These are phyloP conservation scores for Pantelozetes paolii DNA, from an alignment of 2,888 invertebrate genomes.

Conservation along the genomic window DNA sequence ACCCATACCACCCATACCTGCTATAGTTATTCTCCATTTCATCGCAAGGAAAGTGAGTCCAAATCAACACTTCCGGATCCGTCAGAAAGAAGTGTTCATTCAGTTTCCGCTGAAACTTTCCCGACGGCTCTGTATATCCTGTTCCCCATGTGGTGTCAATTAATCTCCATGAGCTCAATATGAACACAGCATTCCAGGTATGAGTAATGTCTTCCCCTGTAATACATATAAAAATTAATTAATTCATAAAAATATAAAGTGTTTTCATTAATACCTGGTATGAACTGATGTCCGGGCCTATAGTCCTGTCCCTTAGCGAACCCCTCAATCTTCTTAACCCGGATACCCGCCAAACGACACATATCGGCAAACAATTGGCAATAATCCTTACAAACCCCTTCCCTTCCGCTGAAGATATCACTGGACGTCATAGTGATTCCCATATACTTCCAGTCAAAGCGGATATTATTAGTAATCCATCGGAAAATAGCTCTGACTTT, in stretches of 20 bases:
- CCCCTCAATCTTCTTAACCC: slow-evolving; percentile 50
- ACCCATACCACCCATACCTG: slow-evolving; percentile 46
- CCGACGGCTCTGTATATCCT: slow-evolving; percentile 49
- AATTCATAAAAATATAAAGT: background rate
- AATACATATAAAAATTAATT: background rate
- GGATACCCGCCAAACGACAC: slow-evolving; percentile 49
- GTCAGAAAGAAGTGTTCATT: slow-evolving; percentile 51
- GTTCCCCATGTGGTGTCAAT: slow-evolving; percentile 51
- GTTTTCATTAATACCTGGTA: slow-evolving; percentile 44
- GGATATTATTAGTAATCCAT: slow-evolving; percentile 50
- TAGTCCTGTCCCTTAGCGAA: slow-evolving; percentile 50
- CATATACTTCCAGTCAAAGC: slow-evolving; percentile 50
- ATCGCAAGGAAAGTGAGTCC: slow-evolving; percentile 51
- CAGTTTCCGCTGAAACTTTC: slow-evolving; percentile 49
- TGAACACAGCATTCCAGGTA: slow-evolving; percentile 51
- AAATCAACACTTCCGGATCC: slow-evolving; percentile 50
- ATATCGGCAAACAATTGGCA: slow-evolving; percentile 50
- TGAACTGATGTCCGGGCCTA: slow-evolving; percentile 49
- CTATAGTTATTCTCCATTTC: slow-evolving; percentile 49
- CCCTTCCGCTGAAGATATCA: slow-evolving; percentile 48
- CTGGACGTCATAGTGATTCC: slow-evolving; percentile 48
- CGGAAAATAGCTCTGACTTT: slow-evolving; percentile 49
- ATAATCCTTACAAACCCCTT: slow-evolving; percentile 50
- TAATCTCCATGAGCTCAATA: slow-evolving; percentile 50
- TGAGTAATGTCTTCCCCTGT: slow-evolving; percentile 49